Evolutionary conservation across 2,888 invertebrate species (phyloP), one percentile per base, ranked within the genome.

Genomic region (Brachyptera risi): DNA sequence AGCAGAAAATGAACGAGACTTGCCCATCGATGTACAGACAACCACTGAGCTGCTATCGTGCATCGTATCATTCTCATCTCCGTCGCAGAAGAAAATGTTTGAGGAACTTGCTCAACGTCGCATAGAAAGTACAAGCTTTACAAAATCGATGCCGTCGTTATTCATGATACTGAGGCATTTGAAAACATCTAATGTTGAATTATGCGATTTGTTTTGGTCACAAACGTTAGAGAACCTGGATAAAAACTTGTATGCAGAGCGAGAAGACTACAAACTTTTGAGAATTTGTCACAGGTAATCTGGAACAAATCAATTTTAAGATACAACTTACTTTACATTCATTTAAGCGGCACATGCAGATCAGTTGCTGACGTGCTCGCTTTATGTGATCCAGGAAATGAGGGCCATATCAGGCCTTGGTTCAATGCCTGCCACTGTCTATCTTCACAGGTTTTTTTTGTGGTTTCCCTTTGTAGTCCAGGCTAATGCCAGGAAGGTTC

Each of bases 121-220:
- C 35, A 61, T 66, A 1, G 50, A 47, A 4, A 38, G 24, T 15
- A 35, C 40, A 3, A 31, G 40, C 11, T 59, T 56, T 13, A 63
- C 70, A 9, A 68, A 68, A 47, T 70, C 73, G 1, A 68, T 78
- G 31, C 67, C 75, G 1, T 64, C 74, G n/a, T 69, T 80, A 1
- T 75, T 78, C 59, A 76, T 75, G 67, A 72, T 76, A n/a, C 65
- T 81, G 27, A 74, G 78, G 1, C 72, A 75, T 26, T 66, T 79
- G 1, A 82, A 80, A 71, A 74, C 78, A 21, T 75, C 78, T 0
- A 78, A 82, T 67, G 59, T 67, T 0, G 67, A 71, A 2, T 50
- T 79, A 9, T 80, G 79, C 65, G 70, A 79, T 64, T 61, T 66
- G 2, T 80, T 78, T 66, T 82, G 82, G 82, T 68, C 72, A 7